A percentile compares a stretch with the other conserved stretches of the same genome.
These are phyloP conservation scores for Australoheros facetus DNA, from an alignment of 2,797 vertebrate genomes.

Conservation along the genomic window DNA sequence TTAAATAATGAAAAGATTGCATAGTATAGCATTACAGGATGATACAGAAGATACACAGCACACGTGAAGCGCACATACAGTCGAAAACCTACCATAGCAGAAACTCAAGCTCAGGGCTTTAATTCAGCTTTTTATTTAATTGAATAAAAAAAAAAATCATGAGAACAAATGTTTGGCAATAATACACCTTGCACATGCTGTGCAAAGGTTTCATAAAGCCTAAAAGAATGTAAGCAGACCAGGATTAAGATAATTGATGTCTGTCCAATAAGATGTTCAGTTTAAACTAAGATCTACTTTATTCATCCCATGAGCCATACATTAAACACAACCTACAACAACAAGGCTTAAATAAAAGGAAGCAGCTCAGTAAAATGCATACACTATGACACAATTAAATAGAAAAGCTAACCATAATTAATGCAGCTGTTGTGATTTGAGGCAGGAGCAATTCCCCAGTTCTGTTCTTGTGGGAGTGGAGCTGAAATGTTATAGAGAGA, in stretches of 20 bases:
- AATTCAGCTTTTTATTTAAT: not conserved
- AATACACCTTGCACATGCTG: not conserved
- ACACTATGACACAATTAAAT: no score
- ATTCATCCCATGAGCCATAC: not conserved
- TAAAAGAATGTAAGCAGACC: no score
- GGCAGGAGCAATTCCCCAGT: no score
- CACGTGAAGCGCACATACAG: not conserved
- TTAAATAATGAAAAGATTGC: constrained; percentile 35
- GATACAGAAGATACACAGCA: not conserved
- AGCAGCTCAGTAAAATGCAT: not conserved
- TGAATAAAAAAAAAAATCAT: not conserved
- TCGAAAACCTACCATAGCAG: not conserved
- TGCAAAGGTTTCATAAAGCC: no score
- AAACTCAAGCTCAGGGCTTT: not conserved
- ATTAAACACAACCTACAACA: not conserved
- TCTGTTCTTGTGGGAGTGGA: not conserved
- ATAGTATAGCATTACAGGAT: not conserved
- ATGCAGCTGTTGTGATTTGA: no score
- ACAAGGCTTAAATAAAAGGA: not conserved
- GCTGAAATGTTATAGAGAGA: not conserved
- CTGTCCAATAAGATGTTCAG: not conserved
- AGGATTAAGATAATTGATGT: not conserved
- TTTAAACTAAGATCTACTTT: not conserved
- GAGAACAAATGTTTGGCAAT: not conserved
- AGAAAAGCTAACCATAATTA: no score